Percentiles rank a stretch among this genome's conserved stretches.
phyloP scores from a whole-genome alignment of 64 coral and sea anemone genomes.

The Montipora capricornis region DNA sequence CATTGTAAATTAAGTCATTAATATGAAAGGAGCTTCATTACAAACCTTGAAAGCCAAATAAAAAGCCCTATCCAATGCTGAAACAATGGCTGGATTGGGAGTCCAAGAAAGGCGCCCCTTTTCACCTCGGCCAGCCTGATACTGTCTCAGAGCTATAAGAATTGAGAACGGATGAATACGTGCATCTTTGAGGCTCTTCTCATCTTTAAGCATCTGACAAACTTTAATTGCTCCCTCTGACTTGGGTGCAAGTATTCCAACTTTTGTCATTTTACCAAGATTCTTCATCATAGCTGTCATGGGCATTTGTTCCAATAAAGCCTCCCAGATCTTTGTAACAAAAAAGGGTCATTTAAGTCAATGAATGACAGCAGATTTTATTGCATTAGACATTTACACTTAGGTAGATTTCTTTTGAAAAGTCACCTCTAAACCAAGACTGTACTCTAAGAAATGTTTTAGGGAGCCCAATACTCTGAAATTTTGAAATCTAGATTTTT shows the following conservation, averaged over 20 bases:
- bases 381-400: no score
- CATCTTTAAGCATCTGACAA: slow-evolving; percentile 43
- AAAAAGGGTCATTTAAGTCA: neutral
- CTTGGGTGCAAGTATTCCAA: slow-evolving; percentile 57
- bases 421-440: no score
- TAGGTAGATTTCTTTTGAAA: no score
- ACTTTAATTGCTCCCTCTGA: slow-evolving; percentile 65
- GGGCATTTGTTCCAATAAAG: slow-evolving; percentile 96
- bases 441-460: no score
- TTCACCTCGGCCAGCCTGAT: slow-evolving; percentile 79
- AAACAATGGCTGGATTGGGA: slow-evolving; percentile 59
- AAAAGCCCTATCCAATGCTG: slow-evolving; percentile 87
- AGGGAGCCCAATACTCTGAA: no score
- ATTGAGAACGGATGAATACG: slow-evolving; percentile 94
- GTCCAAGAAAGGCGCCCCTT: slow-evolving; percentile 79
- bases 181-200: slow-evolving; percentile 56
- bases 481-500: no score
- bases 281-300: slow-evolving; percentile 99
- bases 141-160: slow-evolving; percentile 81
- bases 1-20: no score
- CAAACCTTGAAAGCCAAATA: slow-evolving; percentile 93
- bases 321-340: slow-evolving; percentile 81
- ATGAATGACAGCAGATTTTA: no score
- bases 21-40: no score
- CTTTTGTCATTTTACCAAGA: slow-evolving; percentile 90